phyloP scores from a whole-genome alignment of 2,113 vertebrate species.

The Garra rufa region DNA sequence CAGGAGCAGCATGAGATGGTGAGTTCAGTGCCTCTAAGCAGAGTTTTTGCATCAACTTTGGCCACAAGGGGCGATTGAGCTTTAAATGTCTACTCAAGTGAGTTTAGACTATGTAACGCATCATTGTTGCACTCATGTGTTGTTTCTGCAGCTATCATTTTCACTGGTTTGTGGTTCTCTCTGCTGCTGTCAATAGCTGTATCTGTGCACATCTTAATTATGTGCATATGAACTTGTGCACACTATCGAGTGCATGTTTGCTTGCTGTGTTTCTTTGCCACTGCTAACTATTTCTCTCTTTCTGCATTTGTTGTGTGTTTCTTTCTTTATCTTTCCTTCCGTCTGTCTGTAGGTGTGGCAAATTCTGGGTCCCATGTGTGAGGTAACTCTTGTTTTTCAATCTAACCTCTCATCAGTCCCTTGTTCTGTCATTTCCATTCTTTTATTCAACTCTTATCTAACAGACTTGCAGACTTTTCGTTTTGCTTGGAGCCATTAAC shows the following conservation, averaged over 20 bases:
- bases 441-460: slow-evolving; percentile 17
- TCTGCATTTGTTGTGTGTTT: slow-evolving; percentile 42
- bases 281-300: slow-evolving; percentile 42
- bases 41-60: neutral
- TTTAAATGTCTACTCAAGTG: neutral
- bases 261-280: slow-evolving; percentile 21
- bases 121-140: neutral
- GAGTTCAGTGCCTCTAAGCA: slow-evolving; percentile 60
- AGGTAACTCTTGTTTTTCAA: slow-evolving; percentile 80
- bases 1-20: slow-evolving; percentile 94
- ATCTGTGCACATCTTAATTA: neutral
- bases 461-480: neutral
- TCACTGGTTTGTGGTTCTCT: neutral
- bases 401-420: slow-evolving; percentile 18
- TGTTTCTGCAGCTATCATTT: neutral
- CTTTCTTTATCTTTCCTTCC: slow-evolving; percentile 55
- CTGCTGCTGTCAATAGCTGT: neutral
- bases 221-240: neutral
- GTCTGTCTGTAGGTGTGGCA: slow-evolving; percentile 85
- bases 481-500: neutral
- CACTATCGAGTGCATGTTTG: neutral
- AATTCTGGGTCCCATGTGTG: slow-evolving; percentile 87
- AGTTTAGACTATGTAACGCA: neutral
- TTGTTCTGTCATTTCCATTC: slow-evolving; percentile 5
- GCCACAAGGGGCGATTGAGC: slow-evolving; percentile 18